phyloP scores from a whole-genome alignment of 2,888 invertebrate species.

The Cosmorhoe ocellata region DNA sequence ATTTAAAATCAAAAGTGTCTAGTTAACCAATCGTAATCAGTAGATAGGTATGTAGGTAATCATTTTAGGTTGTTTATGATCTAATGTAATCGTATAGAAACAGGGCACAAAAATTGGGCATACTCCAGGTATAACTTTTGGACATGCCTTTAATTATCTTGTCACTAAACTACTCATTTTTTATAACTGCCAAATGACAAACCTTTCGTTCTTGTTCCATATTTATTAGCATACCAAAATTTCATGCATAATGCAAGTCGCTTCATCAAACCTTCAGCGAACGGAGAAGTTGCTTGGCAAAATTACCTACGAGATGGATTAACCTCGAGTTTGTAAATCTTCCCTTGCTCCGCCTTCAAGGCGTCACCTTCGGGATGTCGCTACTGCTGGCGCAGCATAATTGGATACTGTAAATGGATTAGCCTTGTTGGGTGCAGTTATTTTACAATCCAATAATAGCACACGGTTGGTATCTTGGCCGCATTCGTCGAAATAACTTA shows the following conservation, averaged over 20 bases:
- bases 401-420: slow-evolving; percentile 69
- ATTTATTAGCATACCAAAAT: background rate
- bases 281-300: background rate
- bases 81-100: no score
- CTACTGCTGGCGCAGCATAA: slow-evolving; percentile 45
- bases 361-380: slow-evolving; percentile 40
- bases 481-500: slow-evolving; percentile 13
- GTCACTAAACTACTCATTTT: no score
- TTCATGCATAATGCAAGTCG: slow-evolving; percentile 9
- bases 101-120: no score
- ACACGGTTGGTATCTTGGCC: slow-evolving; percentile 7
- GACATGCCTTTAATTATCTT: no score
- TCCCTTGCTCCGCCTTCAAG: slow-evolving; percentile 48
- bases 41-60: no score
- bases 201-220: no score
- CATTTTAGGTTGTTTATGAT: no score
- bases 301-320: slow-evolving; percentile 19
- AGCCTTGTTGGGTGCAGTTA: slow-evolving; percentile 51
- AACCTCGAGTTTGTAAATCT: slow-evolving; percentile 30
- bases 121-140: no score
- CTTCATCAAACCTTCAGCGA: slow-evolving; percentile 14
- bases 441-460: slow-evolving; percentile 58
- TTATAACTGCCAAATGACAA: no score
- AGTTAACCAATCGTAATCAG: no score
- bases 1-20: no score